These are phyloP conservation scores for Syrphus vitripennis DNA, from an alignment of 2,888 invertebrate genomes.

Conservation along the genomic window DNA sequence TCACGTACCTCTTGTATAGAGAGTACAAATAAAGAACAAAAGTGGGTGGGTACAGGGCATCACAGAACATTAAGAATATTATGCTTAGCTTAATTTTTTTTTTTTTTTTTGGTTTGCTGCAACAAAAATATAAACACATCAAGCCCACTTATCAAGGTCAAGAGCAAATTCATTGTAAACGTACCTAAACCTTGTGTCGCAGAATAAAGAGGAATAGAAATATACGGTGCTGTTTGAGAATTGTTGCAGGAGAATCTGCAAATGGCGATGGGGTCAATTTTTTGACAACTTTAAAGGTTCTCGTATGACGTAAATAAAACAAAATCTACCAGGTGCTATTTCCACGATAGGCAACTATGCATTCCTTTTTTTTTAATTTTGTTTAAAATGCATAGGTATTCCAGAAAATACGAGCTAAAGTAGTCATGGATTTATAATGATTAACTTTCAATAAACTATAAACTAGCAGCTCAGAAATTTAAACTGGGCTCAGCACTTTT, in stretches of 20 bases:
- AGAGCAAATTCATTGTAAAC: conserved; percentile 4
- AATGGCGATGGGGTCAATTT: neutral
- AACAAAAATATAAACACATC: neutral
- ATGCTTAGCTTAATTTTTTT: neutral
- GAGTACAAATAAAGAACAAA: neutral
- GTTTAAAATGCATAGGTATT: no score
- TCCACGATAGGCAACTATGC: no score
- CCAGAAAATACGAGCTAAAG: no score
- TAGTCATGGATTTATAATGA: no score
- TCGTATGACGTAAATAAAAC: no score
- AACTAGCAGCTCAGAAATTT: no score
- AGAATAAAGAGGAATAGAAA: neutral
- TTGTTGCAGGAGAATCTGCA: neutral
- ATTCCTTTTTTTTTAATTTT: no score
- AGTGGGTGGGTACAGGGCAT: neutral
- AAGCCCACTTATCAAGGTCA: conserved; percentile 13
- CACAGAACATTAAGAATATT: neutral
- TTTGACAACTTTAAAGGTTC: no score
- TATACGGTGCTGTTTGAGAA: neutral
- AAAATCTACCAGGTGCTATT: no score
- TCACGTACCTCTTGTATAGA: neutral
- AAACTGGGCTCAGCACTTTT: no score
- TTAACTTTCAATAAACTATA: no score
- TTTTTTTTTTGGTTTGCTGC: no score
- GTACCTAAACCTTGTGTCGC: neutral